These are phyloP conservation scores for Ditylenchus weischeri DNA, from an alignment of 2,888 invertebrate species.

Conservation along the genomic window DNA sequence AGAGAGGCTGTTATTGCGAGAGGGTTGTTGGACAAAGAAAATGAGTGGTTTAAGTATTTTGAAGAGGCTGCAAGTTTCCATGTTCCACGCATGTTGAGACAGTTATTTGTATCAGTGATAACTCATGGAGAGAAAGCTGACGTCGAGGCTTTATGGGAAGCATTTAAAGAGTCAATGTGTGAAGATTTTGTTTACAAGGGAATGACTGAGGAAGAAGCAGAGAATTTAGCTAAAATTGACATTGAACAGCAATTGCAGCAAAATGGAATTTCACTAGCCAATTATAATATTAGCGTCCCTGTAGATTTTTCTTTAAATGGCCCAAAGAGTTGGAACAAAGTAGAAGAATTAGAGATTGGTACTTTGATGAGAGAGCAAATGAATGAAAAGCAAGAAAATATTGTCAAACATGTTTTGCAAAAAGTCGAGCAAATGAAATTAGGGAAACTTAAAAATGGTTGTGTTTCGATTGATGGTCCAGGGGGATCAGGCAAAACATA, in stretches of 20 bases:
- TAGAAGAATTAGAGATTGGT: too few species aligned
- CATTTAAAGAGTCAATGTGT: neutral
- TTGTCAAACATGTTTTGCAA: neutral
- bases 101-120: conserved; percentile 26
- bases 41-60: conserved; percentile 17
- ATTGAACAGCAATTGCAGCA: conserved; percentile 25
- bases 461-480: too few species aligned
- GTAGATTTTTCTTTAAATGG: neutral
- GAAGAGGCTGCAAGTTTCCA: conserved; percentile 20
- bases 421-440: neutral
- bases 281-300: neutral
- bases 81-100: conserved; percentile 20
- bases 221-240: conserved; percentile 19
- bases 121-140: conserved; percentile 17
- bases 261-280: conserved; percentile 3
- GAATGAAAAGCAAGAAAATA: too few species aligned
- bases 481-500: conserved; percentile 61
- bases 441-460: too few species aligned
- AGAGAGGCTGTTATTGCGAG: conserved; percentile 21
- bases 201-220: conserved; percentile 14
- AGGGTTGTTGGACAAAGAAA: conserved; percentile 29
- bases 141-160: conserved; percentile 1
- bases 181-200: neutral
- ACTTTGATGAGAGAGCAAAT: too few species aligned
- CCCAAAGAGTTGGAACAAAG: too few species aligned